Percentiles rank a stretch among this genome's conserved stretches.
Evolutionary conservation across 2,797 vertebrate species (phyloP).

Genomic region (Neopelma chrysocephalum): DNA sequence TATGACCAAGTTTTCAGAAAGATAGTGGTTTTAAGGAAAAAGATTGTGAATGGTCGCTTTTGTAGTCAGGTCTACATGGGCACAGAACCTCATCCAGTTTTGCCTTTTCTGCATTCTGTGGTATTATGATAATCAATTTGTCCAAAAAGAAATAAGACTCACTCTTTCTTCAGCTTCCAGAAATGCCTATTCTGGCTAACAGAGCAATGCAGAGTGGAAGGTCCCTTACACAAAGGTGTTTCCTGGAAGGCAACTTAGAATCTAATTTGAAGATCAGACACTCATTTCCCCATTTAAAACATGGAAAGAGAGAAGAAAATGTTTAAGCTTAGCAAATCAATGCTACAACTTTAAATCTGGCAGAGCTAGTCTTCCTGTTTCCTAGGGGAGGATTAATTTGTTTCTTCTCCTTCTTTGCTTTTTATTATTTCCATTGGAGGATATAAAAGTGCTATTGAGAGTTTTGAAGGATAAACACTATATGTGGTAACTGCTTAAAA

Average conservation of each 20-base stretch:
- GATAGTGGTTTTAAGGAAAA: not conserved
- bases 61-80: rapidly evolving
- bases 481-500: constrained; percentile 70
- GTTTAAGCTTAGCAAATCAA: constrained; percentile 27
- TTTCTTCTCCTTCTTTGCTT: constrained; percentile 73
- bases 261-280: constrained; percentile 45
- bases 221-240: constrained; percentile 7
- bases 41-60: not conserved
- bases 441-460: constrained; percentile 73
- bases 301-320: constrained; percentile 31
- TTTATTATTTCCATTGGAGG: constrained; percentile 75
- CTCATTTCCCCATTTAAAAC: constrained; percentile 33
- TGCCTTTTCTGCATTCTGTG: not conserved
- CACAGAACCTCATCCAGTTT: not conserved
- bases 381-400: constrained; percentile 72
- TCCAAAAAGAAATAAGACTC: constrained; percentile 13
- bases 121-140: not conserved
- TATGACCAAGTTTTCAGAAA: not conserved
- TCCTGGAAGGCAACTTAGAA: constrained; percentile 23
- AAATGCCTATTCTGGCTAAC: not conserved
- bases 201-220: rapidly evolving
- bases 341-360: constrained; percentile 62
- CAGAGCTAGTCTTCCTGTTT: constrained; percentile 44
- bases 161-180: not conserved
- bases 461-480: constrained; percentile 71